Evolutionary conservation across 2,797 vertebrate species (phyloP), one percentile per base, ranked within the genome.

Genomic region (Malacoctenus gilli): DNA sequence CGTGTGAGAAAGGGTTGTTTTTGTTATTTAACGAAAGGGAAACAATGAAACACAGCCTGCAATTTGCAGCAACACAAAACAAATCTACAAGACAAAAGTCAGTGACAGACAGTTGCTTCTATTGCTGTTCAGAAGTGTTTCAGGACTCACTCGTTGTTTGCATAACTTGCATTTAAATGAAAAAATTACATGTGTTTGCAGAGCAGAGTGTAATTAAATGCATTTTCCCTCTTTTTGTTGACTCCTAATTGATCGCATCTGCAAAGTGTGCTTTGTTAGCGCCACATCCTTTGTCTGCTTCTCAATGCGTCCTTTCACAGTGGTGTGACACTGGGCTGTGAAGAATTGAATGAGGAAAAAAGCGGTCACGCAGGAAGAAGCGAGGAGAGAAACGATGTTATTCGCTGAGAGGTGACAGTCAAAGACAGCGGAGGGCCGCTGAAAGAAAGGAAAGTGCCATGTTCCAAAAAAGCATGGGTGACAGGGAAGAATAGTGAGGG

Each of bases 261-360:
- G 21, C 18, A 59, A 52, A 59, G 54, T 40, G 30, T 1, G 7
- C 54, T 73, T 57, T 48, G 36, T 56, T 50, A 18, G 8, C 57
- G 68, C 41, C 15, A 20, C 19, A 20, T 67, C 49, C 46, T 52
- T 75, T 78, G 50, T 76, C 25, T 52, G 51, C 35, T 39, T 56
- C 10, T 36, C 18, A 15, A 32, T 22, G 51, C 47, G 43, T 41
- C 36, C 35, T 35, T 35, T n/a, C n/a, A 36, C 49, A 51, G 40
- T 16, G 54, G 41, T 68, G 28, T 35, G 37, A 70, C 66, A 52
- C 2, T 43, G 63, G 55, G 37, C 60, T 66, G 57, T 39, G 46
- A 77, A 65, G 35, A 74, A 56, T 53, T 52, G 18, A 40, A 1
- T 23, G 12, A 21, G 8, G 0, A 1, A 4, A 41, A 40, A 61